These are phyloP conservation scores for Caligus rogercresseyi DNA, from an alignment of 1,140 invertebrate species.

Conservation along the genomic window DNA sequence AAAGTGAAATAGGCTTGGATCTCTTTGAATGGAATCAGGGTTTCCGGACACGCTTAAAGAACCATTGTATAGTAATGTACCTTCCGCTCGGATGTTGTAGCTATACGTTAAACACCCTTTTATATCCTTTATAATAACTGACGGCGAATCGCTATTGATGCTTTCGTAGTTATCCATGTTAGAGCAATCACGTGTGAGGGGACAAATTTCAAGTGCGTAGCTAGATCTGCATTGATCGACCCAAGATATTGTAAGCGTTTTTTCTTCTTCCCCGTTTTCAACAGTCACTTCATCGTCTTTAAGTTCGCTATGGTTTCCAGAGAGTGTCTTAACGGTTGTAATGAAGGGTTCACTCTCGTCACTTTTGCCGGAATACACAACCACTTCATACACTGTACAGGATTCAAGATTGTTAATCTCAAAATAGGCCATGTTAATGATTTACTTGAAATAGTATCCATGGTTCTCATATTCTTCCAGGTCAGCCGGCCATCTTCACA, in stretches of 20 bases:
- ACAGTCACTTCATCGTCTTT: neutral
- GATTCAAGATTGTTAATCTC: neutral
- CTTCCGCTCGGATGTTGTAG: neutral
- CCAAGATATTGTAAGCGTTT: neutral
- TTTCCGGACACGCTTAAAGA: neutral
- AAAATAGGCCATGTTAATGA: neutral
- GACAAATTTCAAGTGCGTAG: neutral
- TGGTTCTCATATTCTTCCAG: neutral
- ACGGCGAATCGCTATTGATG: neutral
- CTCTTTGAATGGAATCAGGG: neutral
- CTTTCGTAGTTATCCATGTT: neutral
- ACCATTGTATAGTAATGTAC: neutral
- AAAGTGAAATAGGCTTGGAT: neutral
- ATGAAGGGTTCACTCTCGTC: neutral
- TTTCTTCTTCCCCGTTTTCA: neutral
- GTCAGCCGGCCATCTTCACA: neutral
- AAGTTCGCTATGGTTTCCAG: neutral
- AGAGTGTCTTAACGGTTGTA: neutral
- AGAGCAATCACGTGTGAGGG: neutral
- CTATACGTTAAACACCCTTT: neutral
- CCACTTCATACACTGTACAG: neutral
- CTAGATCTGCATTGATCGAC: neutral
- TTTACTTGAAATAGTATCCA: neutral
- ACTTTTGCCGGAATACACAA: neutral
- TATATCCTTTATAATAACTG: neutral